Evolutionary conservation across 2,888 invertebrate species (phyloP), one percentile per base, ranked within the genome.

Genomic region (Brenthis daphne): DNA sequence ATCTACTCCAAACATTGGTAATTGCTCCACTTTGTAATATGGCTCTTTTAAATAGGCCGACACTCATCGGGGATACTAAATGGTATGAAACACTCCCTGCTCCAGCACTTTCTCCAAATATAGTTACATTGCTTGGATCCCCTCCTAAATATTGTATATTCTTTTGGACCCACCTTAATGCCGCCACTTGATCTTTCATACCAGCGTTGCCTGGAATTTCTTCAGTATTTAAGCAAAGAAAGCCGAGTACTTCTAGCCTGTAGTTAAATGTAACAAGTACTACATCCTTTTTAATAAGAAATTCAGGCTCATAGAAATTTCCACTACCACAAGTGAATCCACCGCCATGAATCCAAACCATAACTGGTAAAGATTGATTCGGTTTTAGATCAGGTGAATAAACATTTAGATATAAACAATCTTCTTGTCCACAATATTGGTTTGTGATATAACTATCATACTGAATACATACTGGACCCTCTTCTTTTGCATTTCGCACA

Each of bases 21-120:
- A 94, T 89, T 0, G 94, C 94, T 0, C 96, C 96, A 76, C 96
- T 96, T 79, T 96, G 95, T 1, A 94, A 90, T 55, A 97, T 96
- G 1, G 94, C 90, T 73, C 84, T 84, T 50, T 82, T 83, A 33
- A 91, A 92, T 0, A 93, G 78, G 2, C 87, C 90, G 79, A 84
- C 85, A 8, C 84, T 83, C 88, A 92, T 88, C 0, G 91, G 90
- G 2, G 93, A 93, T 29, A 89, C 71, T 8, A 92, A 75, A 74
- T 90, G 92, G 53, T 77, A 87, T 0, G 80, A 77, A 0, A 85
- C 83, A 57, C 85, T 81, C 0, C 77, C 84, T 0, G 77, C 87
- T 14, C 92, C 92, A 20, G 87, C 87, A 67, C 92, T 92, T 76
- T 90, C 87, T 0, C 93, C 92, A 71, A 91, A 91, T 57, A 92